Evolutionary conservation across 2,888 invertebrate species (phyloP).

Genomic region (Callyntrura sp.): DNA sequence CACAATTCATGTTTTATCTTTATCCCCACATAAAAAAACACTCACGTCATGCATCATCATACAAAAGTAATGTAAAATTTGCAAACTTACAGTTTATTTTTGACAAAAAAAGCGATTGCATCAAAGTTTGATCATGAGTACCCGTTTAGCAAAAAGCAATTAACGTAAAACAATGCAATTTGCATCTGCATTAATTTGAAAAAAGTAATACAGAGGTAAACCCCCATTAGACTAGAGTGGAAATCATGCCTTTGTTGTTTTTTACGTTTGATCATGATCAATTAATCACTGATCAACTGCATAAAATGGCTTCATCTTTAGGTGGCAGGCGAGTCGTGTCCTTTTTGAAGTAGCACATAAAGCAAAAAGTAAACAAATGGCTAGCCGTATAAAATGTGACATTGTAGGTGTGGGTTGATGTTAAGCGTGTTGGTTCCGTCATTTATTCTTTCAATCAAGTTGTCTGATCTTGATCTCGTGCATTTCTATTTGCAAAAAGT

Average conservation of each 20-base stretch:
- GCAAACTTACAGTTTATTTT: slow-evolving; percentile 11
- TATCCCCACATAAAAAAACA: background rate
- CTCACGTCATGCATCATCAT: background rate
- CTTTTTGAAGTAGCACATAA: too few species aligned
- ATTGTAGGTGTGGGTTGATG: slow-evolving; percentile 17
- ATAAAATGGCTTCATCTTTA: too few species aligned
- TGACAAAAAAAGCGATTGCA: background rate
- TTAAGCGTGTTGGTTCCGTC: too few species aligned
- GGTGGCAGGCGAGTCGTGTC: too few species aligned
- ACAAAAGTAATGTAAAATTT: slow-evolving; percentile 8
- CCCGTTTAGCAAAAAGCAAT: background rate
- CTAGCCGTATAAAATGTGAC: background rate
- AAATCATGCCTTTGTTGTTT: too few species aligned
- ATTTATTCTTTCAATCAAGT: too few species aligned
- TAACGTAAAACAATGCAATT: background rate
- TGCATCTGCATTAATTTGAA: background rate
- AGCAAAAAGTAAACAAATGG: background rate
- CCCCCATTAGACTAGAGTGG: too few species aligned
- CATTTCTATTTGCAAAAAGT: background rate
- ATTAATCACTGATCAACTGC: too few species aligned
- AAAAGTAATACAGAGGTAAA: background rate
- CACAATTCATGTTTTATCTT: slow-evolving; percentile 8
- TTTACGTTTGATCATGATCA: too few species aligned
- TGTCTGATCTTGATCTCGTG: background rate
- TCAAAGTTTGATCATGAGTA: too few species aligned